Evolutionary conservation across 2,113 vertebrate genomes (phyloP).

Genomic region (Corynorhinus townsendii): DNA sequence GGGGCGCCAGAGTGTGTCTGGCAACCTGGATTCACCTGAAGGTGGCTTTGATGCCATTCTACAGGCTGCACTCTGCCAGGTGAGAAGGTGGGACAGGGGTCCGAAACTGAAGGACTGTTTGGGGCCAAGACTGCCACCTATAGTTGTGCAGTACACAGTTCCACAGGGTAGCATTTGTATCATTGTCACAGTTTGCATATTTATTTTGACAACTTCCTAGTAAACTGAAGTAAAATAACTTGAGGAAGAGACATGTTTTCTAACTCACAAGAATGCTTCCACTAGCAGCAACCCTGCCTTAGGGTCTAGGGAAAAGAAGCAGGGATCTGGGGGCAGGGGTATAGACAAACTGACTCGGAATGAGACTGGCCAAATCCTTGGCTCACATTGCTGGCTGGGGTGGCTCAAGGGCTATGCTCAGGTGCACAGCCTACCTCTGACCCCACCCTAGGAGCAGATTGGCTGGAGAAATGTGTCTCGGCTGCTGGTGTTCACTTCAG

Average conservation of each 20-base stretch:
- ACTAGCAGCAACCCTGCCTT: not conserved
- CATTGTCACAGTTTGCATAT: not conserved
- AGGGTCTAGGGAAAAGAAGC: not conserved
- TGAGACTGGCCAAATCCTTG: not conserved
- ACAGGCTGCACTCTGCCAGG: conserved; percentile 85
- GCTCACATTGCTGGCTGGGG: not conserved
- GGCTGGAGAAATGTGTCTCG: conserved; percentile 84
- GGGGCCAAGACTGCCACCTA: not conserved
- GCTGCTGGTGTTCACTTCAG: conserved; percentile 86
- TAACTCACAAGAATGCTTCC: not conserved
- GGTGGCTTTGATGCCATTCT: conserved; percentile 86
- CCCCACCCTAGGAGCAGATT: conserved; percentile 77
- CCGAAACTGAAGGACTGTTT: not conserved
- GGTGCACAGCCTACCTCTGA: not conserved
- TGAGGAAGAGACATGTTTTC: not conserved
- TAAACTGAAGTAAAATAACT: not conserved
- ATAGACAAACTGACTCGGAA: not conserved
- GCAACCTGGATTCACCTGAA: conserved; percentile 84
- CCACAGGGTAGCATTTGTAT: not conserved
- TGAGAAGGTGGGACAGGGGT: conserved; percentile 26
- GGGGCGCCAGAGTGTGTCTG: conserved; percentile 82
- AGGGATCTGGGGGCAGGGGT: not conserved
- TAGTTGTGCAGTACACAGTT: not conserved
- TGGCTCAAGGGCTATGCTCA: not conserved
- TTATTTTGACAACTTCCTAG: not conserved